These are phyloP conservation scores for Pituophis catenifer DNA, from an alignment of 2,113 vertebrate species.

Conservation along the genomic window DNA sequence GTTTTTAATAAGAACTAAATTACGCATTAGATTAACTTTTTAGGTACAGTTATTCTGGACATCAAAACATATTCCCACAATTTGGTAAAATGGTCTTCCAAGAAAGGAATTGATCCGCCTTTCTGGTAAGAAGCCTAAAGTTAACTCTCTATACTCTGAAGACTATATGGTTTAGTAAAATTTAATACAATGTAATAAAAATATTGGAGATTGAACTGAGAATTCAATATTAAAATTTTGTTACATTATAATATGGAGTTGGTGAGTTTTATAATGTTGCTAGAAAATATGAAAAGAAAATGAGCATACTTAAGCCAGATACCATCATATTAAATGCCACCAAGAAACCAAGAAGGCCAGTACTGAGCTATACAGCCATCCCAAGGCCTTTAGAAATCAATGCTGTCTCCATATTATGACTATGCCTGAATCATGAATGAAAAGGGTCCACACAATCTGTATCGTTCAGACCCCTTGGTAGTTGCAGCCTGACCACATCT, in stretches of 20 bases:
- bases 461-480: not conserved
- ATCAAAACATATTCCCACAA: not conserved
- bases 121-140: not conserved
- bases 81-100: not conserved
- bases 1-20: not conserved
- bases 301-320: not conserved
- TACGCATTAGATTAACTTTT: not conserved
- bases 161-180: not conserved
- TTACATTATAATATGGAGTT: no score
- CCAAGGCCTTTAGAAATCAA: not conserved
- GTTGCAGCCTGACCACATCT: no score
- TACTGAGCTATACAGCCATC: not conserved
- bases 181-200: not conserved
- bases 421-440: not conserved
- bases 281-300: not conserved
- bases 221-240: not conserved
- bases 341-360: not conserved
- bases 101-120: not conserved
- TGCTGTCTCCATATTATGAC: not conserved
- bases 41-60: not conserved
- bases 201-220: not conserved
- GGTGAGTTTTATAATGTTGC: no score
- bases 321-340: not conserved
- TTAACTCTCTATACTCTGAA: not conserved
- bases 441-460: not conserved